A percentile compares a stretch with the other conserved stretches of the same genome.
These are phyloP conservation scores for Morus bassanus DNA, from an alignment of 2,797 vertebrate species.

Conservation along the genomic window DNA sequence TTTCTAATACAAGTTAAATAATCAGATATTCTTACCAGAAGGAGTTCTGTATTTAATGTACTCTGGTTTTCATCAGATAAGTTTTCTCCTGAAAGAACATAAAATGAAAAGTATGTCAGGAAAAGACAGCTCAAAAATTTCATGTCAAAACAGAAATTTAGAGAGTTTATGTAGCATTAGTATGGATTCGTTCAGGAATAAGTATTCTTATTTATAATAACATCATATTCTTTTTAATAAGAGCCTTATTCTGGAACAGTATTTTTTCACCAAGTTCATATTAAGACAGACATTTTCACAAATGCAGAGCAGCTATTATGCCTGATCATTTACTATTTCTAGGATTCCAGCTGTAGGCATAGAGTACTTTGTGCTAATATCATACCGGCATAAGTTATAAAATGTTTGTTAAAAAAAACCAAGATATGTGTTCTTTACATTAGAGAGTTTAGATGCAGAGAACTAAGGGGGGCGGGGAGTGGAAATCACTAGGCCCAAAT, in stretches of 20 bases:
- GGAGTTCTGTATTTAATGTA: background rate
- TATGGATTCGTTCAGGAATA: background rate
- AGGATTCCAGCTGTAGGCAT: background rate
- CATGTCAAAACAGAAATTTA: background rate
- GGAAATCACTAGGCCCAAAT: background rate
- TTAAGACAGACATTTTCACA: background rate
- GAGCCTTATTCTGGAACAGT: background rate
- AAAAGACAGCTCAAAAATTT: background rate
- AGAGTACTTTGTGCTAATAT: background rate
- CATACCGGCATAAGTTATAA: background rate
- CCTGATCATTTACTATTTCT: background rate
- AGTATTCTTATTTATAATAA: background rate
- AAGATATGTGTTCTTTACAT: background rate
- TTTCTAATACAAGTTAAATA: background rate
- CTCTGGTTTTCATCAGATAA: background rate
- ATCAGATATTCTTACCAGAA: conserved; percentile 36
- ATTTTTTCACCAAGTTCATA: background rate
- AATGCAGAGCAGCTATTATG: background rate
- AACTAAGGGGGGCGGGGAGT: fast-evolving
- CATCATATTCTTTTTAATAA: background rate
- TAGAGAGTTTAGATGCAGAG: background rate
- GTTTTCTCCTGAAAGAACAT: conserved; percentile 28
- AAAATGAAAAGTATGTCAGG: background rate
- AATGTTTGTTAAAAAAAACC: background rate
- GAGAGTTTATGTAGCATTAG: background rate